Conservation (phyloP, 2,888 invertebrate genomes). For the Digitonthophagus gazella region DNA sequence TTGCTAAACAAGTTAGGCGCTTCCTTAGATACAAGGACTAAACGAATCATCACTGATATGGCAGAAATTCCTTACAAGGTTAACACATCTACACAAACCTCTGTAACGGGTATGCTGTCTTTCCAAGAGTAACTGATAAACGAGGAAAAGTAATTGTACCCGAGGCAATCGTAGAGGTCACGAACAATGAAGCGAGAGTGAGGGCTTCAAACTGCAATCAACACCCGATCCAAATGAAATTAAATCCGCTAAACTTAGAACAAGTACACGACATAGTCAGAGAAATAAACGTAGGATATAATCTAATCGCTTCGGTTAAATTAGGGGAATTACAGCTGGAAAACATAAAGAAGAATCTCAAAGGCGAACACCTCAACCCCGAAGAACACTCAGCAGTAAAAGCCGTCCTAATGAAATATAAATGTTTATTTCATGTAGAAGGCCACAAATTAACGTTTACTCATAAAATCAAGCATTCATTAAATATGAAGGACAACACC, state of each 20-base stretch:
- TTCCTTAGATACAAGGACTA: constrained; percentile 3
- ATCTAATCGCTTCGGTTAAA: neutral
- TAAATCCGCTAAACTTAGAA: neutral
- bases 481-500: constrained; percentile 12
- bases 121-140: neutral
- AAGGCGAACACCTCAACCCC: neutral
- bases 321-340: constrained; percentile 1
- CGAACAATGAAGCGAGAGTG: neutral
- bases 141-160: constrained; percentile 3
- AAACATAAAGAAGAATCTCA: constrained; percentile 2
- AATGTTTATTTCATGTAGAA: constrained; percentile 17
- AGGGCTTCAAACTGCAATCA: neutral
- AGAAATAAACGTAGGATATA: constrained; percentile 5
- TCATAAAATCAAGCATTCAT: constrained; percentile 15
- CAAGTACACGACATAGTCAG: neutral
- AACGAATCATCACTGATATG: neutral
- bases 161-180: constrained; percentile 4
- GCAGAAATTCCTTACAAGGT: constrained; percentile 13
- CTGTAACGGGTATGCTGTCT: neutral
- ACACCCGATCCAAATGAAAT: neutral
- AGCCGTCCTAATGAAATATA: constrained; percentile 7
- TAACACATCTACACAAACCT: constrained; percentile 6
- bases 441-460: constrained; percentile 18
- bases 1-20: constrained; percentile 8
- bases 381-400: constrained; percentile 15